A percentile compares a stretch with the other conserved stretches of the same genome.
Conservation (phyloP, 1,140 invertebrate genomes). For the Sycophila sp. region DNA sequence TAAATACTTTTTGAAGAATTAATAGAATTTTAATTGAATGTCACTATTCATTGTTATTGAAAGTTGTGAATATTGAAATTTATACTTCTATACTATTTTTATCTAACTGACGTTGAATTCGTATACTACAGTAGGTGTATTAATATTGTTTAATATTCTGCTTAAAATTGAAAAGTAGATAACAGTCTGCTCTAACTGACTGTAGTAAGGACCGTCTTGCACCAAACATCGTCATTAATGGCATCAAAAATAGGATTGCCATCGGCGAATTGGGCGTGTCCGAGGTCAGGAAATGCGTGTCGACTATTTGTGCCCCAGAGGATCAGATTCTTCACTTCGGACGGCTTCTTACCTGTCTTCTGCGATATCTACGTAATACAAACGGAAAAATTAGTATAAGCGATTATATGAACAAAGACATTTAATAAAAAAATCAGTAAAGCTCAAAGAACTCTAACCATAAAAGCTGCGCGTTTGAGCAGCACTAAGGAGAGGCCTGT, state of each 20-base stretch:
- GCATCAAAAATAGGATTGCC: neutral
- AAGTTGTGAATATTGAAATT: no score
- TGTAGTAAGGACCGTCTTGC: neutral
- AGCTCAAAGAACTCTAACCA: slow-evolving; percentile 20
- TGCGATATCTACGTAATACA: slow-evolving; percentile 35
- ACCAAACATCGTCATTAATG: slow-evolving; percentile 26
- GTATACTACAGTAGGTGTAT: no score
- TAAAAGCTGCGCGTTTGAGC: slow-evolving; percentile 5
- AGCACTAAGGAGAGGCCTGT: slow-evolving; percentile 30
- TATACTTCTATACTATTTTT: no score
- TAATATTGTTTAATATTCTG: no score
- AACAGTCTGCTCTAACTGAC: no score
- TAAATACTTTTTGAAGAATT: no score
- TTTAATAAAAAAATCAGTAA: no score
- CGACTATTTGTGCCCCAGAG: slow-evolving; percentile 38
- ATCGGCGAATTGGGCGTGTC: slow-evolving; percentile 17
- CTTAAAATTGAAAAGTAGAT: no score
- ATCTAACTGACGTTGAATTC: no score
- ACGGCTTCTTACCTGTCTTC: neutral
- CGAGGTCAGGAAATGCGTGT: slow-evolving; percentile 30
- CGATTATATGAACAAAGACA: no score
- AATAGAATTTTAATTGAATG: no score
- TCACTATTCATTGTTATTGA: no score
- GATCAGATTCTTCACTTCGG: slow-evolving; percentile 42
- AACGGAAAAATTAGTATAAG: neutral